Conservation (phyloP, 2,797 vertebrate species). For the Carduelis carduelis region DNA sequence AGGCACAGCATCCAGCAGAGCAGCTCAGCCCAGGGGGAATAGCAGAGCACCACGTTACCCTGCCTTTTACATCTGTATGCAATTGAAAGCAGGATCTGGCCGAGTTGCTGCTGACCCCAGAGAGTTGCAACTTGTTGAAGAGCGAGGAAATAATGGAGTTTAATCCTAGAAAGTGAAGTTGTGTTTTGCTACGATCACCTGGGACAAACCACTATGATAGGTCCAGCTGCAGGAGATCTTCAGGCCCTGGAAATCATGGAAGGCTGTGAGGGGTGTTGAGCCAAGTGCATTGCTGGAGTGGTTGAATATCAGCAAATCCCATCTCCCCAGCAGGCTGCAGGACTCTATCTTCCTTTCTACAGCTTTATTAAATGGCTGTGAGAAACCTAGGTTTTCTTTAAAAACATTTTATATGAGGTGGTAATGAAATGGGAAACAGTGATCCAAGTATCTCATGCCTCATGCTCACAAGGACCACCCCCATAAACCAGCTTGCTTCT, state of each 20-base stretch:
- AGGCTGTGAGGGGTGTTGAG: background rate
- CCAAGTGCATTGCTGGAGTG: background rate
- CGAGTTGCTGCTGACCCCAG: background rate
- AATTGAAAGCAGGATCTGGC: constrained; percentile 40
- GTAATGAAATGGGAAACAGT: background rate
- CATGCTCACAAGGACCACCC: background rate
- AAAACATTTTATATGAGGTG: background rate
- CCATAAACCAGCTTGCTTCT: background rate
- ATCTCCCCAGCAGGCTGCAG: background rate
- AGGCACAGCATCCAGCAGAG: background rate
- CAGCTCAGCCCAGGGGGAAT: background rate
- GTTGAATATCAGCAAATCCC: background rate
- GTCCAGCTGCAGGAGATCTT: constrained; percentile 40
- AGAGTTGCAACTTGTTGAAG: constrained; percentile 25
- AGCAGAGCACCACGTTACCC: background rate
- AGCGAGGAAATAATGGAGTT: constrained; percentile 33
- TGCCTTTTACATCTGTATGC: constrained; percentile 18
- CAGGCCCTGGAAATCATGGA: background rate
- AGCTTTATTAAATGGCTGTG: background rate
- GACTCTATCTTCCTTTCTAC: background rate
- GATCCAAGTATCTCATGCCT: background rate
- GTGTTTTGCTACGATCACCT: background rate
- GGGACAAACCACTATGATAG: background rate
- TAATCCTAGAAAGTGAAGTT: constrained; percentile 59
- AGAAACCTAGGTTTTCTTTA: background rate